A percentile compares a stretch with the other conserved stretches of the same genome.
Evolutionary conservation across 92 coral and sea anemone species (phyloP).

Genomic region (Epizoanthus scotinus): DNA sequence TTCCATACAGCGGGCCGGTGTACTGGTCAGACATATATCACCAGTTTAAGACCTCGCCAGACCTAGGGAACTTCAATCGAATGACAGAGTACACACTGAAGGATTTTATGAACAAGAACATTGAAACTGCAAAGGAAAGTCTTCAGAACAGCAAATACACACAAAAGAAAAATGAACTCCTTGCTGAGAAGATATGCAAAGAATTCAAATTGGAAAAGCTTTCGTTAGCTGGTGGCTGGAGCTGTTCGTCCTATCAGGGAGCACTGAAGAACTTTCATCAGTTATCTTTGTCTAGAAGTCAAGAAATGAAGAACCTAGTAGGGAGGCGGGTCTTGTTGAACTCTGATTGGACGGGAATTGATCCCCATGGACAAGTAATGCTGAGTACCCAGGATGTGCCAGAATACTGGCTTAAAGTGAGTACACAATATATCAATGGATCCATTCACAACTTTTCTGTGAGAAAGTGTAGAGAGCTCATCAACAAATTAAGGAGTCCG

Average conservation of each 20-base stretch:
- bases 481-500: too few species aligned
- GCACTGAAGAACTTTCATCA: slow-evolving; percentile 67
- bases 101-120: slow-evolving; percentile 58
- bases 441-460: too few species aligned
- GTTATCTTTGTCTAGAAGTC: slow-evolving; percentile 56
- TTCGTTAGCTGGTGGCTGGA: slow-evolving; percentile 68
- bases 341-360: slow-evolving; percentile 86
- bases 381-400: slow-evolving; percentile 81
- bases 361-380: slow-evolving; percentile 73
- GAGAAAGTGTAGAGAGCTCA: too few species aligned
- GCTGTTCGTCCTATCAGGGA: slow-evolving; percentile 63
- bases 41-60: slow-evolving; percentile 57
- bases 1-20: slow-evolving; percentile 66
- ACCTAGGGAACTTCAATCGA: slow-evolving; percentile 45
- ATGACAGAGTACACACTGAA: slow-evolving; percentile 49
- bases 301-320: slow-evolving; percentile 55
- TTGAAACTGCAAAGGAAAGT: slow-evolving; percentile 54
- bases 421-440: slow-evolving; percentile 41
- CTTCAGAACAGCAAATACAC: slow-evolving; percentile 51
- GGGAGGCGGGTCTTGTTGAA: slow-evolving; percentile 77
- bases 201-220: slow-evolving; percentile 60
- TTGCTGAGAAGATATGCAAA: slow-evolving; percentile 65
- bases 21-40: slow-evolving; percentile 74
- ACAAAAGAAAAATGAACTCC: slow-evolving; percentile 44
- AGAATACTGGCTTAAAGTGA: slow-evolving; percentile 81